Percentiles rank a stretch among this genome's conserved stretches.
Evolutionary conservation across 92 coral and sea anemone genomes (phyloP).

Genomic region (Epizoanthus scotinus): DNA sequence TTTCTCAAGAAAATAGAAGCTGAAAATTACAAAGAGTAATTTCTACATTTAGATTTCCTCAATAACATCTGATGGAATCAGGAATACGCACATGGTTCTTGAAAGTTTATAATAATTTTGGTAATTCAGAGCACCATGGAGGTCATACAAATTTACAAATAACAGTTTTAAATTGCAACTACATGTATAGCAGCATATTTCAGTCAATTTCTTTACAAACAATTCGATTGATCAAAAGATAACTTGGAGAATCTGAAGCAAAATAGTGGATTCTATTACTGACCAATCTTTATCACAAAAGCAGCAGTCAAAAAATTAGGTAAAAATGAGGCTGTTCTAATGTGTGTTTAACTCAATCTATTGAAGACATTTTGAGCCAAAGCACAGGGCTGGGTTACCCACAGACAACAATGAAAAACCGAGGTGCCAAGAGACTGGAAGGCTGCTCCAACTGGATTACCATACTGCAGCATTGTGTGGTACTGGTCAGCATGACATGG

Average conservation of each 20-base stretch:
- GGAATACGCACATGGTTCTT: too few species aligned
- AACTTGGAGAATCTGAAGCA: too few species aligned
- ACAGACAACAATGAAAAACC: constrained; percentile 31
- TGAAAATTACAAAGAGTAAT: too few species aligned
- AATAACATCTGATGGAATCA: too few species aligned
- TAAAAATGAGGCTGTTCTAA: constrained; percentile 26
- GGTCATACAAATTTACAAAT: too few species aligned
- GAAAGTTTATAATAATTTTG: too few species aligned
- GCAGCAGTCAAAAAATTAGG: background rate
- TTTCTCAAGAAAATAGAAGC: too few species aligned
- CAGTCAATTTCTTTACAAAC: too few species aligned
- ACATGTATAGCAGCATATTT: too few species aligned
- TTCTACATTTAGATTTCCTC: too few species aligned
- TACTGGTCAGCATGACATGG: constrained; percentile 10
- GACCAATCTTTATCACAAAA: background rate
- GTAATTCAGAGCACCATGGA: too few species aligned
- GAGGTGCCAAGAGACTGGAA: constrained; percentile 3
- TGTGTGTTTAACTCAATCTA: background rate
- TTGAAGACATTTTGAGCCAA: constrained; percentile 27
- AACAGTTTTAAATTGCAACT: too few species aligned
- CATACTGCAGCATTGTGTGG: constrained; percentile 23
- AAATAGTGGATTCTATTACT: background rate
- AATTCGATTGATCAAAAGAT: background rate
- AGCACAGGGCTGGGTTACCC: constrained; percentile 37
- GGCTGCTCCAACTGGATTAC: constrained; percentile 18